These are phyloP conservation scores for Dicrurus megarhynchus DNA, from an alignment of 2,113 vertebrate genomes.

Conservation along the genomic window DNA sequence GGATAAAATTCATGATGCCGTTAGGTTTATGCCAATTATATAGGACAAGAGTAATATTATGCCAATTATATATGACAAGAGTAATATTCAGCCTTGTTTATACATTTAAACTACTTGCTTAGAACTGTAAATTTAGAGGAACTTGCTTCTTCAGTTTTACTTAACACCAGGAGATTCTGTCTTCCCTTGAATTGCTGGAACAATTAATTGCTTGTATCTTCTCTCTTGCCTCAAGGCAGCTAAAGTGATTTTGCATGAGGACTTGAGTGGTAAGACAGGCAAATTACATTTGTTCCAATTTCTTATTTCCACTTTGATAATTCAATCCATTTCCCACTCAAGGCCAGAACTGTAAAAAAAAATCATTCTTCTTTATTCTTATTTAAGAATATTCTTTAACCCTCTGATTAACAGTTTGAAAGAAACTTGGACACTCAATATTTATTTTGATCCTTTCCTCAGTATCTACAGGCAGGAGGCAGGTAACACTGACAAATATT, in stretches of 20 bases:
- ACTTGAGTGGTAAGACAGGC: background rate
- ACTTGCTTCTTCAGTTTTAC: background rate
- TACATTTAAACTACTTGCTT: background rate
- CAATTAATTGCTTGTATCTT: background rate
- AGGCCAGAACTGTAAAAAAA: background rate
- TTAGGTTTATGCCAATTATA: background rate
- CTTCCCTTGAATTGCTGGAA: background rate
- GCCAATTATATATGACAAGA: background rate
- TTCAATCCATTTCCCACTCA: background rate
- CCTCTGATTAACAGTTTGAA: background rate
- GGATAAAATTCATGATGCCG: background rate
- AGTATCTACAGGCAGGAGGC: background rate
- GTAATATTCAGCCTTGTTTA: background rate
- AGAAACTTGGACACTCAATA: background rate
- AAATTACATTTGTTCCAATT: background rate
- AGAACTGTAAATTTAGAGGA: background rate
- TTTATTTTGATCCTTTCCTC: background rate
- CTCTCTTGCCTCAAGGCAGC: background rate
- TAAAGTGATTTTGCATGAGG: background rate
- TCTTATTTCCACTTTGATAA: constrained; percentile 6
- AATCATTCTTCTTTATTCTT: background rate
- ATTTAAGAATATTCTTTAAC: background rate
- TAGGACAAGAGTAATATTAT: background rate
- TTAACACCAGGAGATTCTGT: background rate
- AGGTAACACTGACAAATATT: background rate